Evolutionary conservation across 2,797 vertebrate species (phyloP).

Genomic region (Capromys pilorides): DNA sequence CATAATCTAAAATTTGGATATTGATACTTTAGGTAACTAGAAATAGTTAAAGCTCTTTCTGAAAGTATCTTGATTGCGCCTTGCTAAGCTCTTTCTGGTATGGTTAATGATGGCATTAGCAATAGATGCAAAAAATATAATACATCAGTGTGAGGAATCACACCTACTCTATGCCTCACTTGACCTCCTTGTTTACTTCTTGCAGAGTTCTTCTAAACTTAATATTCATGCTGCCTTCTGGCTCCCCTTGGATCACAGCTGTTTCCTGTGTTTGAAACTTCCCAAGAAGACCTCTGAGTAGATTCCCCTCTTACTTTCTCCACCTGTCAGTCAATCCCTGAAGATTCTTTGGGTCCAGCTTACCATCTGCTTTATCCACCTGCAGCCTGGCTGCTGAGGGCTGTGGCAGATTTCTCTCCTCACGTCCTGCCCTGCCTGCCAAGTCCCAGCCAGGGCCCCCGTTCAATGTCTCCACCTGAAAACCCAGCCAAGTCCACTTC

Average conservation of each 20-base stretch:
- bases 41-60: not conserved
- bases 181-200: not conserved
- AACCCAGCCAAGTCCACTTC: slow-evolving; percentile 61
- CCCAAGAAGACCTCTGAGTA: not conserved
- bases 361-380: slow-evolving; percentile 64
- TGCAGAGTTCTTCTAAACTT: not conserved
- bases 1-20: not conserved
- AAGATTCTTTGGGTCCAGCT: not conserved
- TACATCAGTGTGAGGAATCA: not conserved
- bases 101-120: not conserved
- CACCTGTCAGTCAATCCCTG: slow-evolving; percentile 27
- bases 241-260: not conserved
- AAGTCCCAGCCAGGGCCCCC: not conserved
- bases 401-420: not conserved
- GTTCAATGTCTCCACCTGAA: not conserved
- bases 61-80: not conserved
- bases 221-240: not conserved
- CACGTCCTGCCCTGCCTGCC: not conserved
- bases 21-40: not conserved
- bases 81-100: not conserved
- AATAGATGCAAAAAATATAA: not conserved
- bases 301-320: not conserved
- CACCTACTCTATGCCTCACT: not conserved
- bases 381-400: not conserved
- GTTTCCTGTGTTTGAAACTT: not conserved